Conservation (phyloP, 2,888 invertebrate species). For the Dasypolia templi region DNA sequence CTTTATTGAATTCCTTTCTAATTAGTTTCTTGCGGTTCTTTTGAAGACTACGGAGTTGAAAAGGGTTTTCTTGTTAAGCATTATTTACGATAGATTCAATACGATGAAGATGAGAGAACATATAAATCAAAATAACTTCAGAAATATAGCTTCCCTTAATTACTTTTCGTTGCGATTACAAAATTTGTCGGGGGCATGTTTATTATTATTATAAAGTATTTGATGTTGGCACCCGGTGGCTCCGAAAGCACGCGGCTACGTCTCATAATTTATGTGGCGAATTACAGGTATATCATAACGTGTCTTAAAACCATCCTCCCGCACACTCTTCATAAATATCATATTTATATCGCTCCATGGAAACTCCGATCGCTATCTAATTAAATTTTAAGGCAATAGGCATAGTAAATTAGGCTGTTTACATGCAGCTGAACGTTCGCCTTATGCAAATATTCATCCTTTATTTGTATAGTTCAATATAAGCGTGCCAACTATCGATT, state of each 20-base stretch:
- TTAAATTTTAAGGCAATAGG: conserved; percentile 50
- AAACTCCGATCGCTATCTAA: conserved; percentile 47
- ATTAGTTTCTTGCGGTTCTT: conserved; percentile 49
- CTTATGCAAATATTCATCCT: conserved; percentile 29
- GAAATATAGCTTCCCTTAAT: conserved; percentile 20
- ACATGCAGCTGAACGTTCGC: conserved; percentile 24
- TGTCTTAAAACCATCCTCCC: conserved; percentile 63
- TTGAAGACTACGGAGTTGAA: conserved; percentile 19
- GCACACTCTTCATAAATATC: conserved; percentile 60
- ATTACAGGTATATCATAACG: conserved; percentile 72
- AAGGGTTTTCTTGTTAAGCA: conserved; percentile 11
- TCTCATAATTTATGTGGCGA: conserved; percentile 68
- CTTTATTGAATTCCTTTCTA: conserved; percentile 40
- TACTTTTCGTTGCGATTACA: conserved; percentile 26
- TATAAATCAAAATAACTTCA: conserved; percentile 7
- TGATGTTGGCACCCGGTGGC: conserved; percentile 24
- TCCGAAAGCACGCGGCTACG: conserved; percentile 24
- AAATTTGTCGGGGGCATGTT: conserved; percentile 23
- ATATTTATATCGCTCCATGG: conserved; percentile 64
- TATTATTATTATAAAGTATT: conserved; percentile 43
- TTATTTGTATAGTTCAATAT: conserved; percentile 18
- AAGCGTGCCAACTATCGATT: conserved; percentile 49
- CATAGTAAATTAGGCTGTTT: conserved; percentile 36
- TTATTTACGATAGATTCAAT: conserved; percentile 12
- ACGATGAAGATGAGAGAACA: conserved; percentile 15